Conservation (phyloP, 2,113 vertebrate species). For the Boulengeromyrus knoepffleri region DNA sequence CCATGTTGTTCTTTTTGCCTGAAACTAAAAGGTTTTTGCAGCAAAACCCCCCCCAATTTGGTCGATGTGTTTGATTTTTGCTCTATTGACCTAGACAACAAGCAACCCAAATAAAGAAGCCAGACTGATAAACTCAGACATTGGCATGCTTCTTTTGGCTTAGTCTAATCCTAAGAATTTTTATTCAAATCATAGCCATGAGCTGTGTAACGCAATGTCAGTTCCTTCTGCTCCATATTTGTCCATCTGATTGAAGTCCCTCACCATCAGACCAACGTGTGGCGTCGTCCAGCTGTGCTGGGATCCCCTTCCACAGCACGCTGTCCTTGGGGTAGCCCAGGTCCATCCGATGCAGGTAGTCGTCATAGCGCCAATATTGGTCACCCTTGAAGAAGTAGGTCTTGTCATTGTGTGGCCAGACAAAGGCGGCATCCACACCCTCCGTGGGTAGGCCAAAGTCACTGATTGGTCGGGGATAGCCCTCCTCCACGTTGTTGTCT, state of each 20-base stretch:
- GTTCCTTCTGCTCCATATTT: too few species aligned
- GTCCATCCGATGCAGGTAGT: conserved; percentile 79
- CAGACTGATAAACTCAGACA: background rate
- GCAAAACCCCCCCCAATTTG: background rate
- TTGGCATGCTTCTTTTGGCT: background rate
- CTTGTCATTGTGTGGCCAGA: conserved; percentile 88
- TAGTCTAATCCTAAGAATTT: background rate
- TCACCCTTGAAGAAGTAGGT: conserved; percentile 95
- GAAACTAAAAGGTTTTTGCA: background rate
- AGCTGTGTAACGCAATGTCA: background rate
- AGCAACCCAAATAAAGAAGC: background rate
- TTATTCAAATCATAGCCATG: background rate
- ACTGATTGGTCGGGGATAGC: conserved; percentile 80
- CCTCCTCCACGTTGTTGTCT: conserved; percentile 89
- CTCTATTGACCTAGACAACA: background rate
- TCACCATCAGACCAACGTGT: conserved; percentile 94
- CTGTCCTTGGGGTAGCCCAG: conserved; percentile 80
- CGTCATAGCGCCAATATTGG: conserved; percentile 84
- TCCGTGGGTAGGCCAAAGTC: conserved; percentile 83
- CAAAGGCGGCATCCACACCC: conserved; percentile 80
- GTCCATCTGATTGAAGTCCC: conserved; percentile 33
- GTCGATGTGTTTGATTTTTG: background rate
- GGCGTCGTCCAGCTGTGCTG: conserved; percentile 75
- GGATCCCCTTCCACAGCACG: conserved; percentile 81
- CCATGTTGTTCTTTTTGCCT: background rate